phyloP scores from a whole-genome alignment of 2,888 invertebrate genomes.

The Melanotus villosus region DNA sequence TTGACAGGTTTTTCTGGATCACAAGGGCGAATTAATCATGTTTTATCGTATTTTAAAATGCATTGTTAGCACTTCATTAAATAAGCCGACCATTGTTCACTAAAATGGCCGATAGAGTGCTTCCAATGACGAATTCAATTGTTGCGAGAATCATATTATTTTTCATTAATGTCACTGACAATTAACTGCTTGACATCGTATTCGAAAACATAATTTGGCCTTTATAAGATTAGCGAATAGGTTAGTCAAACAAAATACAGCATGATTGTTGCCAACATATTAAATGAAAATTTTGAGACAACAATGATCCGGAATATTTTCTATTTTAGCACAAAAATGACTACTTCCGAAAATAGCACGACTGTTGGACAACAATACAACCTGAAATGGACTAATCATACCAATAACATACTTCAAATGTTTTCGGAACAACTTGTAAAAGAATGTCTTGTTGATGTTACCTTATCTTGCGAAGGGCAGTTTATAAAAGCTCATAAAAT shows the following conservation, averaged over 20 bases:
- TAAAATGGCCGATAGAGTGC: conserved; percentile 14
- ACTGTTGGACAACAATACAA: conserved; percentile 64
- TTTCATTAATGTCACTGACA: too few species aligned
- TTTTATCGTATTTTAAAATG: not conserved
- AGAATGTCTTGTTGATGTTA: conserved; percentile 69
- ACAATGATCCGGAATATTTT: too few species aligned
- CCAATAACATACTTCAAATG: conserved; percentile 68
- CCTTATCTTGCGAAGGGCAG: conserved; percentile 68
- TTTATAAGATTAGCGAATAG: not conserved
- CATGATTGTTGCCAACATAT: not conserved
- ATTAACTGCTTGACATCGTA: too few species aligned
- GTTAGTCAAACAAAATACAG: not conserved
- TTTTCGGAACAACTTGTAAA: conserved; percentile 67
- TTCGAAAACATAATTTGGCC: too few species aligned
- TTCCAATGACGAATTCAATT: not conserved
- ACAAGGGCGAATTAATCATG: too few species aligned
- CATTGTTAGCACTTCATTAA: conserved; percentile 22
- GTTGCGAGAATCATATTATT: too few species aligned
- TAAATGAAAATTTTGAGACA: not conserved
- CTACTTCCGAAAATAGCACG: not conserved
- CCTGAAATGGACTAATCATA: conserved; percentile 70
- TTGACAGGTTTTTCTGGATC: too few species aligned
- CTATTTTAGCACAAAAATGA: not conserved
- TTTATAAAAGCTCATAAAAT: conserved; percentile 70
- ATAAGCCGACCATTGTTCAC: conserved; percentile 11